Evolutionary conservation across 2,113 vertebrate genomes (phyloP), one percentile per base, ranked within the genome.

Genomic region (Scartelaos histophorus): DNA sequence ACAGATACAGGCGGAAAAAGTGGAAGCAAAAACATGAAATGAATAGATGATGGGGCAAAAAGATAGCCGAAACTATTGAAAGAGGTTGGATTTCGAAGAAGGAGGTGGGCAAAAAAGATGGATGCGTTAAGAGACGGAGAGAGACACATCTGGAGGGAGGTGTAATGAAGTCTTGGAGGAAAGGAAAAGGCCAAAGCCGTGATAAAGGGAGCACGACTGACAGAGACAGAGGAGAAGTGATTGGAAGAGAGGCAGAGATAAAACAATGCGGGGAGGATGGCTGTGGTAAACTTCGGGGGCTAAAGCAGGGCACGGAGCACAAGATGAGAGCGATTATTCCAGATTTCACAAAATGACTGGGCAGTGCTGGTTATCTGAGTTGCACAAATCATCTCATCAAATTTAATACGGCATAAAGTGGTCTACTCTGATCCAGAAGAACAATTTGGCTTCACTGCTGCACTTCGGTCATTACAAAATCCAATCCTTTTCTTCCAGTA

Each of bases 21-120:
- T 58, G 24, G 60, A 16, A 51, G 3, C 2, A 68, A 72, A 77
- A 85, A 84, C 75, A 88, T 71, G 69, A 81, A 85, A 88, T 90
- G 81, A 83, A 80, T 75, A 64, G 56, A 69, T 80, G 82, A 81
- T 71, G 74, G 72, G 71, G 17, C 61, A 43, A 64, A 64, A 64
- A 64, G 9, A 29, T 10, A 3, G 19, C 17, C 62, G 67, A 74
- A 22, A 16, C 64, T 67, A 77, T 65, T 67, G n/a, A 65, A 60
- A 16, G 56, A 29, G 17, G 21, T 70, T 61, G 73, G 60, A 25
- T 61, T 64, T 81, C 82, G 47, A 76, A 67, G 78, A 60, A 64
- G 60, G 57, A 66, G 69, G 66, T 61, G 25, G 6, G 16, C 21
- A 21, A 66, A 69, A 71, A 80, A 79, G 87, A 82, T 66, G 72